Conservation (phyloP, 2,888 invertebrate genomes). For the Listrodromus nycthemerus region DNA sequence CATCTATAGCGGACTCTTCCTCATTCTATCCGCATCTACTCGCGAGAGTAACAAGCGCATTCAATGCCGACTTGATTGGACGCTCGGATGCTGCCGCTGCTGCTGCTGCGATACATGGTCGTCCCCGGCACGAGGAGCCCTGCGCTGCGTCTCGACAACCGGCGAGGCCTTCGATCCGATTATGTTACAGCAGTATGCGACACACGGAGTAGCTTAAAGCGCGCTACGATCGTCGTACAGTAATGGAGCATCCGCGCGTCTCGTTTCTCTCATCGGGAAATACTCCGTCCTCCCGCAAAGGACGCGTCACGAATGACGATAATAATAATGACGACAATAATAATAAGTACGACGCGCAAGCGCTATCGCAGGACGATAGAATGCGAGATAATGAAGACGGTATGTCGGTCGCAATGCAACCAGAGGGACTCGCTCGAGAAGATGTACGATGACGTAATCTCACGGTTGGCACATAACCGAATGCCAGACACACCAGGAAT, state of each 20-base stretch:
- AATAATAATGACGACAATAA: constrained; percentile 17
- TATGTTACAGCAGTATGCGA: constrained; percentile 61
- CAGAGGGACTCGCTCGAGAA: background rate
- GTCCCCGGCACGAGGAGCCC: constrained; percentile 16
- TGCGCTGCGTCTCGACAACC: constrained; percentile 37
- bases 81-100: constrained; percentile 69
- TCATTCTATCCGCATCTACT: constrained; percentile 26
- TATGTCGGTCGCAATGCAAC: constrained; percentile 13
- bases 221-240: background rate
- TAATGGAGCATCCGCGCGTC: background rate
- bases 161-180: constrained; percentile 68
- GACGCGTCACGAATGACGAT: constrained; percentile 26
- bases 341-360: constrained; percentile 28
- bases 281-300: constrained; percentile 16
- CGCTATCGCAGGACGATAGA: constrained; percentile 16
- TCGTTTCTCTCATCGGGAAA: constrained; percentile 13
- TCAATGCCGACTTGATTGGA: constrained; percentile 81
- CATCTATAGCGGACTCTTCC: constrained; percentile 21
- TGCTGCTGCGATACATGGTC: constrained; percentile 61
- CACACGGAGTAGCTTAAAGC: constrained; percentile 34
- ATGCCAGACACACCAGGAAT: background rate
- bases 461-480: background rate
- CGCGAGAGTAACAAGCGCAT: constrained; percentile 78
- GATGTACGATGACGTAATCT: background rate
- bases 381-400: constrained; percentile 53